Evolutionary conservation across 2,113 vertebrate genomes (phyloP).

Genomic region (Melanostigma gelatinosum): DNA sequence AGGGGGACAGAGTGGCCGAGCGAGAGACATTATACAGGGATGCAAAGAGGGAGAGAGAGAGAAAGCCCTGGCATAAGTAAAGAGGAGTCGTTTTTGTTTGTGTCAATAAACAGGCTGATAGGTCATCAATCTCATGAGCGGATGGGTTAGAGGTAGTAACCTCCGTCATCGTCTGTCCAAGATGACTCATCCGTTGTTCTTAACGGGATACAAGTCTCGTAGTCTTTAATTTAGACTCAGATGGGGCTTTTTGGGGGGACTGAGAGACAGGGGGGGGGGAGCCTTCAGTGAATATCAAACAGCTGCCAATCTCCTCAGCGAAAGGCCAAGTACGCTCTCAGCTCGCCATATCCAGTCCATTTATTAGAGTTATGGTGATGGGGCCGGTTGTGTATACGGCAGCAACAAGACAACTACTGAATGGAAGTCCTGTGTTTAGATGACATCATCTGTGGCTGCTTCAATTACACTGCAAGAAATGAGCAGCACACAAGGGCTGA

Average conservation of each 20-base stretch:
- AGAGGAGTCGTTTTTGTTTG: constrained; percentile 77
- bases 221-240: constrained; percentile 65
- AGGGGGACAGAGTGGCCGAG: constrained; percentile 20
- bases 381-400: constrained; percentile 53
- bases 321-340: constrained; percentile 63
- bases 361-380: constrained; percentile 75
- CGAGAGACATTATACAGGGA: constrained; percentile 20
- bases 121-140: constrained; percentile 76
- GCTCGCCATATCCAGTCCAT: constrained; percentile 65
- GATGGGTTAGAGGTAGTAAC: constrained; percentile 67
- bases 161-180: constrained; percentile 62
- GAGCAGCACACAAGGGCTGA: constrained; percentile 68
- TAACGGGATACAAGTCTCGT: constrained; percentile 63
- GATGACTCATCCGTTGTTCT: constrained; percentile 79
- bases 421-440: constrained; percentile 74
- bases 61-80: constrained; percentile 50
- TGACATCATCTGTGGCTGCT: constrained; percentile 77
- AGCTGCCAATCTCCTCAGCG: constrained; percentile 71
- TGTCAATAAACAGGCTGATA: constrained; percentile 79
- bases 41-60: constrained; percentile 38
- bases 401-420: constrained; percentile 76
- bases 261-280: constrained; percentile 18
- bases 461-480: constrained; percentile 75
- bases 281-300: constrained; percentile 75
- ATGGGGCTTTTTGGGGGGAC: constrained; percentile 36